These are phyloP conservation scores for Heliothis peltigera DNA, from an alignment of 2,888 invertebrate genomes.

Conservation along the genomic window DNA sequence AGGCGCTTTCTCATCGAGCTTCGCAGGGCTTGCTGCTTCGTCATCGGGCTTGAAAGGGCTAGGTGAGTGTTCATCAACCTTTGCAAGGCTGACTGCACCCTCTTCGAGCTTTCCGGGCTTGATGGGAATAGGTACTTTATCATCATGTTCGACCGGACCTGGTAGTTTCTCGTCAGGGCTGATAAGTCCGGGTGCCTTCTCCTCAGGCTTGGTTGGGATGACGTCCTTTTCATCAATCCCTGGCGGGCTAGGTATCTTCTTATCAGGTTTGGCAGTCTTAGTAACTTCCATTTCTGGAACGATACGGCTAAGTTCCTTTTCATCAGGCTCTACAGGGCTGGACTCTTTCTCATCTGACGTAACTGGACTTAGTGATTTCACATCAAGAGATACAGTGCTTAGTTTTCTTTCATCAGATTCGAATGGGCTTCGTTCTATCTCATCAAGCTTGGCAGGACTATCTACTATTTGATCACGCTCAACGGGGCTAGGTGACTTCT, in stretches of 20 bases:
- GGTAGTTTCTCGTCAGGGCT: background rate
- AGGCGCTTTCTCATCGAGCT: background rate
- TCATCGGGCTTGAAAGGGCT: too few relatives aligned
- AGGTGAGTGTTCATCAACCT: too few relatives aligned
- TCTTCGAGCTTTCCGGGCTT: slow-evolving; percentile 3
- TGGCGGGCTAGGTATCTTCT: background rate
- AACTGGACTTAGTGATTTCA: background rate
- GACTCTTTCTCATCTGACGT: slow-evolving; percentile 11
- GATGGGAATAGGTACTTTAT: background rate
- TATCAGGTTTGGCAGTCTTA: background rate
- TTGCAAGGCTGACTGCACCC: too few relatives aligned
- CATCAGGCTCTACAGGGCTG: background rate
- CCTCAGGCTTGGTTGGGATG: background rate
- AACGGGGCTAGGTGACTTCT: slow-evolving; percentile 17
- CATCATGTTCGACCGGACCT: background rate
- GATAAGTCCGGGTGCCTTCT: background rate
- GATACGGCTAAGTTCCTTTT: background rate
- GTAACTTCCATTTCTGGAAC: too few relatives aligned
- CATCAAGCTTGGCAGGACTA: slow-evolving; percentile 1
- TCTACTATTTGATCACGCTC: slow-evolving; percentile 4
- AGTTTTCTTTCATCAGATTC: slow-evolving; percentile 10
- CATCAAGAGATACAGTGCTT: slow-evolving; percentile 10
- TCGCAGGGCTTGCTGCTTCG: background rate
- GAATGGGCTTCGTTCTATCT: slow-evolving; percentile 11
- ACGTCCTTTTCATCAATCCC: background rate